These are phyloP conservation scores for Orestias chungarensis DNA, from an alignment of 2,797 vertebrate genomes.

Conservation along the genomic window DNA sequence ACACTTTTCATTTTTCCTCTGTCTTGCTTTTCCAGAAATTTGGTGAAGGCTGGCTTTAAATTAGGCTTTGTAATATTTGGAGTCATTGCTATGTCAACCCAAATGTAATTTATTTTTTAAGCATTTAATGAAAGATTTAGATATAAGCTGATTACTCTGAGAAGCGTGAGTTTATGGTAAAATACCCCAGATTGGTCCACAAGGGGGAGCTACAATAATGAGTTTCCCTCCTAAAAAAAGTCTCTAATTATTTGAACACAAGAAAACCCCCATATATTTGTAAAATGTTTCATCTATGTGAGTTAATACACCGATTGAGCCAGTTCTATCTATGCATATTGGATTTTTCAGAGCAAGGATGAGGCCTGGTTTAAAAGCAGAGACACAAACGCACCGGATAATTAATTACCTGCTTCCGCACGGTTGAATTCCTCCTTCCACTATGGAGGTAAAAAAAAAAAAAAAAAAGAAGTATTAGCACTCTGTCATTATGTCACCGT, in stretches of 20 bases:
- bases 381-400: constrained; percentile 25
- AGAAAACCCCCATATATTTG: neutral
- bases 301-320: neutral
- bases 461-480: constrained; percentile 43
- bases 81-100: neutral
- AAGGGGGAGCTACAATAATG: constrained; percentile 62
- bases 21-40: constrained; percentile 67
- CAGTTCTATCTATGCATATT: neutral
- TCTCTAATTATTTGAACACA: constrained; percentile 12
- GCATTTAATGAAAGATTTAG: constrained; percentile 2
- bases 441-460: constrained; percentile 60
- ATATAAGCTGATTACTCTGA: constrained; percentile 4
- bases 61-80: neutral
- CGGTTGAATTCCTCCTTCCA: constrained; percentile 88
- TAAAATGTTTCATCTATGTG: neutral
- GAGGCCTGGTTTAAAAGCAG: constrained; percentile 29
- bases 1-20: constrained; percentile 66
- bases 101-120: neutral
- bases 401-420: constrained; percentile 93
- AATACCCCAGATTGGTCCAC: constrained; percentile 39
- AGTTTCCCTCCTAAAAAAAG: neutral
- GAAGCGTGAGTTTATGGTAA: neutral
- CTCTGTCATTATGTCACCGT: constrained; percentile 71
- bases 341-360: constrained; percentile 36
- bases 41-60: constrained; percentile 16